Percentiles rank a stretch among this genome's conserved stretches.
These are phyloP conservation scores for Sitta carolinensis DNA, from an alignment of 2,797 vertebrate species.

Conservation along the genomic window DNA sequence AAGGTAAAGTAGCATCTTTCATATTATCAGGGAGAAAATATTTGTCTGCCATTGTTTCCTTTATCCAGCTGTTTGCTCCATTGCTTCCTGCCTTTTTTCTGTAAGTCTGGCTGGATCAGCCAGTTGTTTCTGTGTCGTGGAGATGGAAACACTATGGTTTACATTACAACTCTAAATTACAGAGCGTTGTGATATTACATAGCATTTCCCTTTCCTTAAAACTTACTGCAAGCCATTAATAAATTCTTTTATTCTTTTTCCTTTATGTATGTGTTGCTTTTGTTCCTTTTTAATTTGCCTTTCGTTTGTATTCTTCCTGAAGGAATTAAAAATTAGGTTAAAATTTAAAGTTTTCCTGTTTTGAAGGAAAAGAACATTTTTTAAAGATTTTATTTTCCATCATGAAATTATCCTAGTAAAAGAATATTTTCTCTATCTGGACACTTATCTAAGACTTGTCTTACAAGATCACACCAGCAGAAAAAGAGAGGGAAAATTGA, in stretches of 20 bases:
- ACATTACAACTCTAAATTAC: not conserved
- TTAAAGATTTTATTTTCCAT: not conserved
- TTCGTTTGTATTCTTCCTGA: not conserved
- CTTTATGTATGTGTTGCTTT: not conserved
- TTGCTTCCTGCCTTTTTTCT: not conserved
- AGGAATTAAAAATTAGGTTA: not conserved
- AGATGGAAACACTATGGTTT: not conserved
- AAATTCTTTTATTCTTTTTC: not conserved
- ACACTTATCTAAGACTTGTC: not conserved
- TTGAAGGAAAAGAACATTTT: not conserved
- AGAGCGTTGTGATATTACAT: not conserved
- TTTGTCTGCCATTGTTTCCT: not conserved
- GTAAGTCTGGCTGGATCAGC: not conserved
- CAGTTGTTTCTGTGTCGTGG: not conserved
- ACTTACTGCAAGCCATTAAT: not conserved
- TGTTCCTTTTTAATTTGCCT: not conserved
- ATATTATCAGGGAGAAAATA: not conserved
- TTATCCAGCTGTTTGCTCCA: not conserved
- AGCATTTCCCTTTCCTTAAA: not conserved
- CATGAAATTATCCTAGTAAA: not conserved
- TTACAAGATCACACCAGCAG: not conserved
- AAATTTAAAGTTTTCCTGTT: not conserved
- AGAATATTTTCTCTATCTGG: not conserved
- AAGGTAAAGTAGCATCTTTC: not conserved
- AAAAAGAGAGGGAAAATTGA: not conserved